phyloP scores from a whole-genome alignment of 2,113 vertebrate genomes.

The Bubo scandiacus region DNA sequence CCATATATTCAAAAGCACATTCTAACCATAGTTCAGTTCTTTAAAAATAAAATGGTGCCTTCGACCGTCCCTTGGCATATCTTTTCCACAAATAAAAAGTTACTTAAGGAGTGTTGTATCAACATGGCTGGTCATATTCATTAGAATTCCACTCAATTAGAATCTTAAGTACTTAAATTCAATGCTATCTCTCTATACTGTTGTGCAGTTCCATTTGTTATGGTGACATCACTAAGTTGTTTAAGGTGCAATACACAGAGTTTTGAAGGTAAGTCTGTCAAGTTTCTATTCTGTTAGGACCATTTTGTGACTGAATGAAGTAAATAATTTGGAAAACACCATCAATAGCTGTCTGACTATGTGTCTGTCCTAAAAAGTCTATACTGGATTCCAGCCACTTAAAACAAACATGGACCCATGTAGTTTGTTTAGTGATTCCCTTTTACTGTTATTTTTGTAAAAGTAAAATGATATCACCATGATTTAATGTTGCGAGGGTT shows the following conservation, averaged over 20 bases:
- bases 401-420: slow-evolving; percentile 9
- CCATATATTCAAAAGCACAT: background rate
- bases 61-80: background rate
- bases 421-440: background rate
- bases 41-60: background rate
- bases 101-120: background rate
- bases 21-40: background rate
- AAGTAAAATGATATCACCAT: background rate
- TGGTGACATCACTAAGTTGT: background rate
- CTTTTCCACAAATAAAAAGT: background rate
- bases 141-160: background rate
- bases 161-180: background rate
- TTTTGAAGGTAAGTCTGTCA: background rate
- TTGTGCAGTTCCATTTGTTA: background rate
- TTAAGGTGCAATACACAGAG: background rate
- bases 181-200: accelerated
- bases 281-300: background rate
- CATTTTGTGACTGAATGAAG: background rate
- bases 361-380: background rate
- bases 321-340: background rate
- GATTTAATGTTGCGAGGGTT: background rate
- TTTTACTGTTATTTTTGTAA: slow-evolving; percentile 10
- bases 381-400: background rate
- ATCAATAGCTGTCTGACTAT: background rate
- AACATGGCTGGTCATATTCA: background rate